A percentile compares a stretch with the other conserved stretches of the same genome.
These are phyloP conservation scores for Gymnoscopelus microlampas DNA, from an alignment of 2,797 vertebrate genomes.

Conservation along the genomic window DNA sequence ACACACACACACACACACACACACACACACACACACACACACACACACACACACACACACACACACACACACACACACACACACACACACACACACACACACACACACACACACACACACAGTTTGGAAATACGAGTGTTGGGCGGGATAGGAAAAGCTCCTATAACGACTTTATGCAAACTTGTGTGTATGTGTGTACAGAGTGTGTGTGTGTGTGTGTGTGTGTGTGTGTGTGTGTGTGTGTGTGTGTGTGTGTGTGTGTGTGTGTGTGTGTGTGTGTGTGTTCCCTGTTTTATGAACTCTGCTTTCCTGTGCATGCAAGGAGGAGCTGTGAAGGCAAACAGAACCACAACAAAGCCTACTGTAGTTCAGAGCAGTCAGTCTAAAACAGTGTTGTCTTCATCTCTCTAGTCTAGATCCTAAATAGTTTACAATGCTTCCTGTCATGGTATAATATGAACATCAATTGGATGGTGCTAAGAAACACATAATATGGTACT, in stretches of 20 bases:
- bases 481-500: too few species aligned
- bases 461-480: too few species aligned
- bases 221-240: slow-evolving; percentile 14
- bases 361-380: too few species aligned
- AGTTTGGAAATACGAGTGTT: slow-evolving; percentile 7
- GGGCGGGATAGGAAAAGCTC: slow-evolving; percentile 43
- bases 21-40: not conserved
- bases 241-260: slow-evolving; percentile 27
- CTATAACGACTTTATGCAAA: slow-evolving; percentile 26
- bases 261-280: slow-evolving; percentile 13
- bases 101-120: slow-evolving; percentile 19
- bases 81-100: slow-evolving; percentile 26
- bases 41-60: slow-evolving; percentile 28
- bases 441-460: too few species aligned
- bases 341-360: not conserved
- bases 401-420: too few species aligned
- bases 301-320: slow-evolving; percentile 9
- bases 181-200: slow-evolving; percentile 27
- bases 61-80: slow-evolving; percentile 31
- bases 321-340: slow-evolving; percentile 3
- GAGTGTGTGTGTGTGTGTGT: slow-evolving; percentile 26
- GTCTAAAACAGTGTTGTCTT: too few species aligned
- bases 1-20: slow-evolving; percentile 18
- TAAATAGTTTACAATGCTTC: too few species aligned
- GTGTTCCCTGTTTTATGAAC: slow-evolving; percentile 28